These are phyloP conservation scores for Panopea generosa DNA, from an alignment of 2,888 invertebrate species.

Conservation along the genomic window DNA sequence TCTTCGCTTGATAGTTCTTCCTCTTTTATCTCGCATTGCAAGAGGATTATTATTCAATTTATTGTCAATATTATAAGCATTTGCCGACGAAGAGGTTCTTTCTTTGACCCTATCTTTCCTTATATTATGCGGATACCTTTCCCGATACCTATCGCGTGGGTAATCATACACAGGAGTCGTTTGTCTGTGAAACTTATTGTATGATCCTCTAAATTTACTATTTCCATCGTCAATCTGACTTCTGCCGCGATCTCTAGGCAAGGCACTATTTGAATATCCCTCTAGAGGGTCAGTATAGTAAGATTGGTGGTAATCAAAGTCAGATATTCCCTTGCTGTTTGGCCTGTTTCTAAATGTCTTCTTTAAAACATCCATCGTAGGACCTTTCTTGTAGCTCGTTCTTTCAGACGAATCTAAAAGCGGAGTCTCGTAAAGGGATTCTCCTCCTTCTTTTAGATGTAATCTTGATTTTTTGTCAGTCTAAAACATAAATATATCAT, in stretches of 20 bases:
- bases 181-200: slow-evolving; percentile 19
- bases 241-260: background rate
- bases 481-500: no score
- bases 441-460: slow-evolving; percentile 44
- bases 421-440: slow-evolving; percentile 52
- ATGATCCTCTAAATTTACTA: slow-evolving; percentile 9
- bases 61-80: slow-evolving; percentile 1
- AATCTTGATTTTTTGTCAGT: slow-evolving; percentile 6
- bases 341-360: background rate
- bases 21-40: slow-evolving; percentile 43
- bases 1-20: background rate
- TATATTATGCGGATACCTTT: slow-evolving; percentile 15
- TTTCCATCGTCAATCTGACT: background rate
- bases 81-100: slow-evolving; percentile 8
- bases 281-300: slow-evolving; percentile 42
- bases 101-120: slow-evolving; percentile 29
- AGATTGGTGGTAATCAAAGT: slow-evolving; percentile 46
- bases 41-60: slow-evolving; percentile 14
- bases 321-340: slow-evolving; percentile 27
- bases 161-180: slow-evolving; percentile 40
- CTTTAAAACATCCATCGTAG: slow-evolving; percentile 7
- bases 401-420: slow-evolving; percentile 25
- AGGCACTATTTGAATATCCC: slow-evolving; percentile 36
- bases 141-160: slow-evolving; percentile 25
- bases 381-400: slow-evolving; percentile 67